Base-by-base conservation (phyloP, 2,113 vertebrate genomes). In the Himantopus leucocephalus region DNA sequence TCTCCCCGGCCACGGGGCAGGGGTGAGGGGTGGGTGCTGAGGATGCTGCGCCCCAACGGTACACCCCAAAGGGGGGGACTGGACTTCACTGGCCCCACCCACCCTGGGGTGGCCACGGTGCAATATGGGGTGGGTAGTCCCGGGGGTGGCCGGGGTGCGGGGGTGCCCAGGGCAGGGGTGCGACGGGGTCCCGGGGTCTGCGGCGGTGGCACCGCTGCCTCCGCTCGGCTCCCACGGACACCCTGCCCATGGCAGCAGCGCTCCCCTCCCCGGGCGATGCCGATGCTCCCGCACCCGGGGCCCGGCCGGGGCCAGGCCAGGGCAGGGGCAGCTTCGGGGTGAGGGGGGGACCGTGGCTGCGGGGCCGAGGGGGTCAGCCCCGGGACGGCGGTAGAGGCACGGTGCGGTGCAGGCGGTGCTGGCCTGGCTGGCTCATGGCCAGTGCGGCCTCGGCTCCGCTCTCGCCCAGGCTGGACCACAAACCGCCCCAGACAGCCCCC, bases 201-300 rank as follows among this genome's bases (percentile, higher is more conserved):
- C 2, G 12, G 27, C 1, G 8, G 22, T 37, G 71, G 43, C 68
- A 50, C 60, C 3, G 7, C 37, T 5, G 27, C 48, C 59, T 22
- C 27, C 2, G 3, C 39, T 34, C 1, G 0, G 34, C 34, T 50
- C 67, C 62, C 7, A 2, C 3, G 1, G 10, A 26, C 18, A 9
- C 62, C 68, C 20, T 89, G 34, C 34, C 70, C 34, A 4, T 4
- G 9, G 30, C 1, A 2, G 39, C 50, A 34, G 2, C 8, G 9
- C 45, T 60, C 27, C n/a, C 30, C 26, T 26, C 10, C 12, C 72
- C 2, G 2, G 29, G 39, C 3, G 8, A n/a, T 30, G 35, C n/a
- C 2, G 3, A 10, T 6, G 55, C 34, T 17, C 43, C 63, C 8
- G 6, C 5, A 6, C 21, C 75, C 3, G 1, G 29, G 83, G 12